Evolutionary conservation across 2,113 vertebrate species (phyloP).

Genomic region (Sinosuthora webbiana): DNA sequence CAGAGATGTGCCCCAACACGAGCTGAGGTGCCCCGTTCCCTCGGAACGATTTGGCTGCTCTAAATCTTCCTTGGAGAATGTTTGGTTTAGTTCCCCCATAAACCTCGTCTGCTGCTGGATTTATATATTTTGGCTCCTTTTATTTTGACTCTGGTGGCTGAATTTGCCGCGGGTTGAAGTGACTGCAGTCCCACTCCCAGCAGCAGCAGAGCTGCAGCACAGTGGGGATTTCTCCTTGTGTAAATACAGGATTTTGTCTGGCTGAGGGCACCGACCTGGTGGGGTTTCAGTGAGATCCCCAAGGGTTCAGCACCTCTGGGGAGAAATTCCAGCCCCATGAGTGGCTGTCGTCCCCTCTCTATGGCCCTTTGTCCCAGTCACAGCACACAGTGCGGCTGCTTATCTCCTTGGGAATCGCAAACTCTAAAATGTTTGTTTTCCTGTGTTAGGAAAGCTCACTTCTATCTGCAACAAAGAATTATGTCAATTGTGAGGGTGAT

Average conservation of each 20-base stretch:
- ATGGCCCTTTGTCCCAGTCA: background rate
- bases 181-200: background rate
- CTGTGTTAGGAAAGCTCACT: background rate
- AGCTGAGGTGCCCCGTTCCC: background rate
- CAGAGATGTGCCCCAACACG: background rate
- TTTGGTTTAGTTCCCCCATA: slow-evolving; percentile 5
- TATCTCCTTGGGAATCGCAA: background rate
- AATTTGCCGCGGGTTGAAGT: background rate
- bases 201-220: slow-evolving; percentile 9
- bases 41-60: background rate
- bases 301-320: slow-evolving; percentile 23
- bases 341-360: background rate
- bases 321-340: slow-evolving; percentile 3
- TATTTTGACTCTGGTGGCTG: slow-evolving; percentile 27
- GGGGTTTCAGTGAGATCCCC: background rate
- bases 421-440: background rate
- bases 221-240: background rate
- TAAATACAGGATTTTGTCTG: background rate
- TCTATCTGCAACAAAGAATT: background rate
- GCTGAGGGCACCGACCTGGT: background rate
- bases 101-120: slow-evolving; percentile 1
- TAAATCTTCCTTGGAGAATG: background rate
- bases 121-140: slow-evolving; percentile 50
- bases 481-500: background rate
- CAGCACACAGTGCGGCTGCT: background rate